Evolutionary conservation across 2,888 invertebrate genomes (phyloP), one percentile per base, ranked within the genome.

Genomic region (Tinea pellionella): DNA sequence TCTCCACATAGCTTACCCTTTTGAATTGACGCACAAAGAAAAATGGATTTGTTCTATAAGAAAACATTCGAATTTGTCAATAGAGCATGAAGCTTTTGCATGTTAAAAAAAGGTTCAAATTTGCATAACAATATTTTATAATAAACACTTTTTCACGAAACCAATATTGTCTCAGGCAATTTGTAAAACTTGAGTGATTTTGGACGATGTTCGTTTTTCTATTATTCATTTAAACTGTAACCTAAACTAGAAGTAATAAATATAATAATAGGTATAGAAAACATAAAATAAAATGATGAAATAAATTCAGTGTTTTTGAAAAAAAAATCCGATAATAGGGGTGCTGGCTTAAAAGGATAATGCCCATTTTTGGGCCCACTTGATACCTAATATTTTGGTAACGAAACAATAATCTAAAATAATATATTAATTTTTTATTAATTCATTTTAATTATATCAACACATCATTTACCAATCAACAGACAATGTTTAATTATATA

Each of bases 131-230:
- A 55, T 55, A n/a, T n/a, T n/a, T n/a, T n/a, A 19, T 19, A n/a
- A 24, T 55, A 29, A 24, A 19, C 24, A n/a, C 24, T 19, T 19
- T 55, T 55, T 19, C 55, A 19, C 29, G 29, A 19, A 29, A 19
- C 24, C 55, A 55, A 55, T 55, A 55, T 55, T 55, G 55, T 55
- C 55, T 19, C 55, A 16, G 55, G 6, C 55, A 55, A 55, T 55
- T 55, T 55, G 2, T 19, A 18, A 55, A 19, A 55, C 24, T n/a
- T 55, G 55, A 55, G n/a, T 24, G 24, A 55, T 55, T 55, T 55
- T 2, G 29, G 15, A 6, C 51, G 51, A 55, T 55, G 18, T 29
- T 55, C 55, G 55, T 55, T 55, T 55, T n/a, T n/a, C 8, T 55
- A 55, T 13, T n/a, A 55, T 55, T 47, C 6, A 47, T 47, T 47